Percentiles rank a stretch among this genome's conserved stretches.
phyloP scores from a whole-genome alignment of 2,113 vertebrate species.

The Ginglymostoma cirratum region DNA sequence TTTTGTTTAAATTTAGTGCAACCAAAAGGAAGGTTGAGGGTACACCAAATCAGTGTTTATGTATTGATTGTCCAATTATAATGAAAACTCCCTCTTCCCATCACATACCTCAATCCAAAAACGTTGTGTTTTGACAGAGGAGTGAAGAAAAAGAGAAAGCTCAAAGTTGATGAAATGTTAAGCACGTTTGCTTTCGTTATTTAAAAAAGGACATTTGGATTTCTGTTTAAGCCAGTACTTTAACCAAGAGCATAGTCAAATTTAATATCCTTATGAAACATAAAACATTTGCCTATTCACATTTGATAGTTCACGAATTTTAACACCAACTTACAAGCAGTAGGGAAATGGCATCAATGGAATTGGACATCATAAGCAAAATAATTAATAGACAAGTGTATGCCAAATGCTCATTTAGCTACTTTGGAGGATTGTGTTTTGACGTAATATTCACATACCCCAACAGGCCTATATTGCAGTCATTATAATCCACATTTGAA shows the following conservation, averaged over 20 bases:
- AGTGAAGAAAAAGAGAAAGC: neutral
- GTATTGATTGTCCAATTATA: neutral
- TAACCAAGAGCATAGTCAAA: neutral
- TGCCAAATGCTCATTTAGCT: neutral
- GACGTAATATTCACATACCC: slow-evolving; percentile 2
- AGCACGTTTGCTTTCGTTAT: neutral
- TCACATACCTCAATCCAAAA: neutral
- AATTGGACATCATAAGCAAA: neutral
- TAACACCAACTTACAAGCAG: neutral
- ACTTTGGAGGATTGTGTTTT: neutral
- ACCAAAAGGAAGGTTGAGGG: neutral
- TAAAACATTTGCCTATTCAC: neutral
- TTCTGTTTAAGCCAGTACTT: neutral
- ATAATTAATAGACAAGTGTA: neutral
- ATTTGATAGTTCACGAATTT: neutral
- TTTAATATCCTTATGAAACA: neutral
- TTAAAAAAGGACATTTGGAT: neutral
- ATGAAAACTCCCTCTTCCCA: neutral
- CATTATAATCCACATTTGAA: neutral
- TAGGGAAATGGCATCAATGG: neutral
- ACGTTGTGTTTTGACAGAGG: no score
- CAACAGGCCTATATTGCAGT: neutral
- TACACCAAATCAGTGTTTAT: neutral
- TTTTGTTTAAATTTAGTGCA: neutral
- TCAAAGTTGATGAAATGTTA: neutral